These are phyloP conservation scores for Circaetus cinerascens DNA, from an alignment of 2,113 vertebrate species.

Conservation along the genomic window DNA sequence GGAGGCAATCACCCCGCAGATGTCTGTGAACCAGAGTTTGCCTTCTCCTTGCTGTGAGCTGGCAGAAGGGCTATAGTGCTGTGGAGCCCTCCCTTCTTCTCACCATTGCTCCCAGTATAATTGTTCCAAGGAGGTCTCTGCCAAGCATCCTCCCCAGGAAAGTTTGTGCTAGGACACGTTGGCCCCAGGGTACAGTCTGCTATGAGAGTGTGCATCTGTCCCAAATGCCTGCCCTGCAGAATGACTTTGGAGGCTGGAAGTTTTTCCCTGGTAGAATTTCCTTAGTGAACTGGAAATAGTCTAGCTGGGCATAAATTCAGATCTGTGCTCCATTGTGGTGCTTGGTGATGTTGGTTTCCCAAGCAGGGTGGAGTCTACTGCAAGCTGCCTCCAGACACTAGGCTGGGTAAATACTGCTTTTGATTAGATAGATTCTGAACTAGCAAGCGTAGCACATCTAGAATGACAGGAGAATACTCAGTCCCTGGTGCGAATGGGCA, in stretches of 20 bases:
- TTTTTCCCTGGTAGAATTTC: neutral
- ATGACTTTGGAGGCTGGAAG: neutral
- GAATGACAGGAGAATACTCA: neutral
- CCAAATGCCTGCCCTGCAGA: neutral
- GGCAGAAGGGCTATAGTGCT: neutral
- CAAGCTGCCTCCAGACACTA: neutral
- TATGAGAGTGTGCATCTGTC: neutral
- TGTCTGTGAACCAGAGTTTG: neutral
- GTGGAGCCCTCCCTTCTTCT: neutral
- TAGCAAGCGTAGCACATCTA: neutral
- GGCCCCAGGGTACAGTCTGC: neutral
- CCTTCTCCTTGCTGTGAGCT: neutral
- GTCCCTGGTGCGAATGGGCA: neutral
- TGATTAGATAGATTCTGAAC: neutral
- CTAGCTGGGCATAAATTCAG: neutral
- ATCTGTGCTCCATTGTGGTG: neutral
- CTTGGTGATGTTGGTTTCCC: neutral
- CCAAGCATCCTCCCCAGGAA: neutral
- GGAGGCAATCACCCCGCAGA: accelerated
- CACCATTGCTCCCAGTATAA: neutral
- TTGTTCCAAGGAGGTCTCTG: neutral
- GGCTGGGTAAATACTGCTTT: neutral
- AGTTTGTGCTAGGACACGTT: neutral
- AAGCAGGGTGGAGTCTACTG: neutral
- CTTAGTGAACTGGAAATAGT: neutral